Evolutionary conservation across 2,797 vertebrate genomes (phyloP).

Genomic region (Apogon hyalosoma): DNA sequence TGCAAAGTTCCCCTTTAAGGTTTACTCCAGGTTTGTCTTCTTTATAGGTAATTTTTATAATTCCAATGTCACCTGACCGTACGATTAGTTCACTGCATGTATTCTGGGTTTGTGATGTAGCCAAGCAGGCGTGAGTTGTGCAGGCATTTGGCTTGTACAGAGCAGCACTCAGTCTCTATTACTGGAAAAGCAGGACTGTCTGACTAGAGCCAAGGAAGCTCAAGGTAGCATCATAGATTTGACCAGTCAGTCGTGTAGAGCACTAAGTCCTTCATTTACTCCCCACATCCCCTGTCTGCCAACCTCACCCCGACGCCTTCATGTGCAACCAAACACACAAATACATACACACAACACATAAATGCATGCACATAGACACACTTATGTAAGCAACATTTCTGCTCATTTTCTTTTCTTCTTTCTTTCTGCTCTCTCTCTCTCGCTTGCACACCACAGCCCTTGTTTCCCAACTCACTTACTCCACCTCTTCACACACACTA

Average conservation of each 20-base stretch:
- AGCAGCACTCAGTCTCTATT: slow-evolving; percentile 75
- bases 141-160: slow-evolving; percentile 31
- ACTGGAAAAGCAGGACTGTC: slow-evolving; percentile 60
- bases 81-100: neutral
- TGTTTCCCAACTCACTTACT: slow-evolving; percentile 56
- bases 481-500: slow-evolving; percentile 69
- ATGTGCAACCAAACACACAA: slow-evolving; percentile 47
- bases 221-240: slow-evolving; percentile 82
- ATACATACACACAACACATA: slow-evolving; percentile 28
- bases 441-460: slow-evolving; percentile 30
- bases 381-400: slow-evolving; percentile 24
- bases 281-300: slow-evolving; percentile 59
- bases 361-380: slow-evolving; percentile 29
- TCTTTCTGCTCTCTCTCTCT: neutral
- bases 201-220: slow-evolving; percentile 67
- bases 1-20: no score
- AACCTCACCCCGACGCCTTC: slow-evolving; percentile 47
- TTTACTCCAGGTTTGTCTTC: neutral
- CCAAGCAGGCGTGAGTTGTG: slow-evolving; percentile 9
- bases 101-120: neutral
- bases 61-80: neutral
- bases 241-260: slow-evolving; percentile 78
- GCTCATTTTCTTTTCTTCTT: neutral
- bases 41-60: slow-evolving; percentile 8
- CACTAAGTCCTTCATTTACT: slow-evolving; percentile 82